Evolutionary conservation across 2,113 vertebrate genomes (phyloP), one percentile per base, ranked within the genome.

Genomic region (Microtus richardsoni): DNA sequence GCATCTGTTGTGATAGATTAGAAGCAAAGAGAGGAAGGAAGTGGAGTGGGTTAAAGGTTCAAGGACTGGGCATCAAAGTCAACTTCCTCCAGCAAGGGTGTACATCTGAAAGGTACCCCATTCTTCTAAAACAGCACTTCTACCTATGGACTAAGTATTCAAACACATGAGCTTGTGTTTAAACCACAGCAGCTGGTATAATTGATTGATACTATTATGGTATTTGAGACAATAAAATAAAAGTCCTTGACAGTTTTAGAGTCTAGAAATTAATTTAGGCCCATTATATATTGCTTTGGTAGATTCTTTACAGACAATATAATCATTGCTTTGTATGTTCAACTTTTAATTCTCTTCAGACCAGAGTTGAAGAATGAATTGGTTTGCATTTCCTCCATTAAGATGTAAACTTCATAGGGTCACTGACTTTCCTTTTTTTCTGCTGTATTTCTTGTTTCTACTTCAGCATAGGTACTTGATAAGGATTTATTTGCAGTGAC

Each of bases 171-270:
- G 33, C n/a, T 36, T 74, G 49, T 41, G 49, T 58, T n/a, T 52
- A 58, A 88, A 58, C 26, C 36, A 6, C 47, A 74, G 19, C 7
- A 74, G 19, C 88, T 88, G 12, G 24, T 70, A 39, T 80, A 83
- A 58, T 74, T 89, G 24, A 80, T 10, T 66, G 39, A 82, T 79
- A 64, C 1, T 60, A 8, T 54, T 30, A 62, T 12, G 6, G 12
- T 66, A 78, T 44, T 94, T 44, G 54, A 85, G 36, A 66, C 17
- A 62, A 71, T 79, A 13, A 10, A 77, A n/a, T 54, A 68, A 80
- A 92, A 33, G 36, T 73, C 33, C 47, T 93, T 71, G 71, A 91
- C 49, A 41, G 24, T 95, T 71, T 62, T 91, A 39, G 54, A 96
- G 16, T 86, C 82, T 87, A 62, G 30, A 41, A 79, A 93, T 73